phyloP scores from a whole-genome alignment of 2,888 invertebrate genomes.

The Bugula neritina region DNA sequence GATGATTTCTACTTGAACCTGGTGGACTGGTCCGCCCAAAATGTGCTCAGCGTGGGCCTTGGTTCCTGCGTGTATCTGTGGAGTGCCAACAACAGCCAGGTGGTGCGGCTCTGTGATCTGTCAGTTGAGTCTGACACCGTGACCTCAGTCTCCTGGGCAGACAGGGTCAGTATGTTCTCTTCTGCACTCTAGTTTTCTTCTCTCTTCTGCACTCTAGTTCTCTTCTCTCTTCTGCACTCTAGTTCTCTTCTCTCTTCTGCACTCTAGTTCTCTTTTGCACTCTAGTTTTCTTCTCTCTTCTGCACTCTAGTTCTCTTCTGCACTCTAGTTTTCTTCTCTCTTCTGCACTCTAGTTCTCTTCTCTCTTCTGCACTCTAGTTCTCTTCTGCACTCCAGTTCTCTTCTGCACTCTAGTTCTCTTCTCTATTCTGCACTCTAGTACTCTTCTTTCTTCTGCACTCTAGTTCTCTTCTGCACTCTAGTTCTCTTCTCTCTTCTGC shows the following conservation, averaged over 20 bases:
- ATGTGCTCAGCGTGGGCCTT: slow-evolving; percentile 93
- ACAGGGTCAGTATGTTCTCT: slow-evolving; percentile 59
- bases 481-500: no score
- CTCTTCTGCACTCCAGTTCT: no score
- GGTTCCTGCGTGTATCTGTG: slow-evolving; percentile 97
- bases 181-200: neutral
- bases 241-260: no score
- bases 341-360: neutral
- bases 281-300: no score
- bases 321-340: neutral
- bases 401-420: no score
- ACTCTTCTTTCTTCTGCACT: neutral
- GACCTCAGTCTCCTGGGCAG: slow-evolving; percentile 98
- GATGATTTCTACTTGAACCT: slow-evolving; percentile 98
- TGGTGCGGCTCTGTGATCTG: slow-evolving; percentile 89
- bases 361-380: no score
- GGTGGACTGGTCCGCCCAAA: slow-evolving; percentile 98
- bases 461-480: neutral
- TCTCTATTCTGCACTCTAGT: no score
- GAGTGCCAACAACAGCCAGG: slow-evolving; percentile 97
- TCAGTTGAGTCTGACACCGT: slow-evolving; percentile 88
- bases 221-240: no score
- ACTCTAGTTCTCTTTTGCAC: no score
- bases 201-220: neutral
- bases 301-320: neutral